Percentiles rank a stretch among this genome's conserved stretches.
These are phyloP conservation scores for Centroberyx gerrardi DNA, from an alignment of 2,797 vertebrate species.

Conservation along the genomic window DNA sequence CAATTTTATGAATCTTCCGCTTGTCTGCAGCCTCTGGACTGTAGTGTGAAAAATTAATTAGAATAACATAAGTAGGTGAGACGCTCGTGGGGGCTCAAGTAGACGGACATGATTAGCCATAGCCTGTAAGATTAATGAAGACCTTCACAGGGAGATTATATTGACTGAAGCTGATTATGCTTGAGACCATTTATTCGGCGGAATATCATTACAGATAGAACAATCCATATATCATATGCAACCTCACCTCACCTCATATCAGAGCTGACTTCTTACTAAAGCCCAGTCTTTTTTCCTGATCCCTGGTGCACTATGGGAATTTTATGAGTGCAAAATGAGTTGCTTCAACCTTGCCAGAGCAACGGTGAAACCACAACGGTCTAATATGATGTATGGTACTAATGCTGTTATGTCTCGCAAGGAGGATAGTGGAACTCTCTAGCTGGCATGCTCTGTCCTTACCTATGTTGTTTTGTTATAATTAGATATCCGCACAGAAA, in stretches of 20 bases:
- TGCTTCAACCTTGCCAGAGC: constrained; percentile 67
- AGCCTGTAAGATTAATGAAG: constrained; percentile 94
- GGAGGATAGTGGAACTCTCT: constrained; percentile 29
- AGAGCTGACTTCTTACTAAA: constrained; percentile 72
- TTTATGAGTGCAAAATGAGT: constrained; percentile 41
- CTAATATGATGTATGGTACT: constrained; percentile 49
- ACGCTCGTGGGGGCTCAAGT: constrained; percentile 85
- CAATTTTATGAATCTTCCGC: constrained; percentile 20
- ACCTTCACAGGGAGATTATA: constrained; percentile 89
- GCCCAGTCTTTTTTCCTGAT: constrained; percentile 63
- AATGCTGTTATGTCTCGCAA: constrained; percentile 41
- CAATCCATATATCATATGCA: constrained; percentile 89
- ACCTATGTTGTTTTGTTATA: neutral
- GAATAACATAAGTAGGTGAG: constrained; percentile 91
- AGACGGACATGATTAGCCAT: constrained; percentile 92
- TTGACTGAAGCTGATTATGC: constrained; percentile 91
- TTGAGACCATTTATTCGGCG: constrained; percentile 88
- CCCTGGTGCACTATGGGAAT: constrained; percentile 39
- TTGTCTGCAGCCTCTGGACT: constrained; percentile 80
- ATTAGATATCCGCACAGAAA: neutral
- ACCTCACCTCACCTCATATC: constrained; percentile 75
- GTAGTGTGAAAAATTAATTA: constrained; percentile 91
- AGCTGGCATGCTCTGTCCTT: constrained; percentile 3
- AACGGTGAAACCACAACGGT: constrained; percentile 3
- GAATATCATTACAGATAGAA: constrained; percentile 85